A percentile compares a stretch with the other conserved stretches of the same genome.
These are phyloP conservation scores for Ailurus styani DNA, from an alignment of 2,113 vertebrate species.

Conservation along the genomic window DNA sequence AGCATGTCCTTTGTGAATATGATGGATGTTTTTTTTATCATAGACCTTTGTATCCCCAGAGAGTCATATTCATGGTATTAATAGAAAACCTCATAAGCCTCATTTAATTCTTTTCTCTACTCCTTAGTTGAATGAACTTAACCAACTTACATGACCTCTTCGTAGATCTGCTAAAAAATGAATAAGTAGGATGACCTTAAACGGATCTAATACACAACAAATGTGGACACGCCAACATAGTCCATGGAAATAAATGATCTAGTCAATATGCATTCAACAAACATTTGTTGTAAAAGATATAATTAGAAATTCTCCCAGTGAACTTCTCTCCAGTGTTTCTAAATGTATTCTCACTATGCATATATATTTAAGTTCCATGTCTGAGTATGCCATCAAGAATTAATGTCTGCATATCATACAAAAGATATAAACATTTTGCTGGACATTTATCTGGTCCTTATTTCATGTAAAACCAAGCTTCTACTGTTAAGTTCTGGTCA, in stretches of 20 bases:
- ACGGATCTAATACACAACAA: neutral
- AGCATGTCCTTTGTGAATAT: neutral
- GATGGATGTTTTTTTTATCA: neutral
- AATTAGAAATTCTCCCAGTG: neutral
- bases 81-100: neutral
- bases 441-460: neutral
- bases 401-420: neutral
- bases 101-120: neutral
- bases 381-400: neutral
- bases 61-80: neutral
- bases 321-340: neutral
- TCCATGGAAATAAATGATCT: neutral
- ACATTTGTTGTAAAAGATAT: neutral
- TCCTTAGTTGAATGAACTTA: neutral
- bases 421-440: neutral
- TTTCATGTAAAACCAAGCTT: constrained; percentile 6
- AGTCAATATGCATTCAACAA: neutral
- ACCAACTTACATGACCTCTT: neutral
- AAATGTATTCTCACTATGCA: neutral
- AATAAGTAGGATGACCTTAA: neutral
- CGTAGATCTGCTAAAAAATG: neutral
- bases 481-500: neutral
- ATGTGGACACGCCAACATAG: neutral
- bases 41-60: neutral
- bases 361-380: neutral